Percentiles rank a stretch among this genome's conserved stretches.
phyloP scores from a whole-genome alignment of 2,113 vertebrate species.

The Vidua macroura region DNA sequence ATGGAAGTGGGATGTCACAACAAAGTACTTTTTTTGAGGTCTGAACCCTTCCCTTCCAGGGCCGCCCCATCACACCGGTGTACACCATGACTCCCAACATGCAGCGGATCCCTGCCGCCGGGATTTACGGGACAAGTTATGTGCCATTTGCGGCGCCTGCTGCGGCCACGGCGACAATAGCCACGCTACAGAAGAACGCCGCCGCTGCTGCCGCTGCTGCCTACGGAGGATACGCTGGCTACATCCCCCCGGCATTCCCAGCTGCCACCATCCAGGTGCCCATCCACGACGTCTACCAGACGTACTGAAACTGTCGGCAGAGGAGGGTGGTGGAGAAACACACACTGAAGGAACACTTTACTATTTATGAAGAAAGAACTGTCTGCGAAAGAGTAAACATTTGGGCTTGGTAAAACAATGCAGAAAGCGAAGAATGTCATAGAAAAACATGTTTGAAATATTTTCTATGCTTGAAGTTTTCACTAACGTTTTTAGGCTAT shows the following conservation, averaged over 20 bases:
- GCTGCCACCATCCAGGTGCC: conserved; percentile 88
- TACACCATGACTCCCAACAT: conserved; percentile 92
- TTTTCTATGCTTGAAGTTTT: conserved; percentile 81
- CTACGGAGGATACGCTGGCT: conserved; percentile 86
- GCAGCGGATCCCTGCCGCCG: conserved; percentile 84
- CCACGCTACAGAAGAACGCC: conserved; percentile 93
- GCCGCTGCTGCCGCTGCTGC: conserved; percentile 78
- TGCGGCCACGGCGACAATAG: conserved; percentile 81
- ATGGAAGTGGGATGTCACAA: not conserved
- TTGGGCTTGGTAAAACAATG: conserved; percentile 37
- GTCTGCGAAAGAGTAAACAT: conserved; percentile 56
- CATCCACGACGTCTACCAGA: conserved; percentile 93
- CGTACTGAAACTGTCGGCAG: conserved; percentile 77
- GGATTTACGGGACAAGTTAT: conserved; percentile 90
- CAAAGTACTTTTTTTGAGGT: not conserved
- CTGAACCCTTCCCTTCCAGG: conserved; percentile 67
- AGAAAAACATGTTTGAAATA: conserved; percentile 52
- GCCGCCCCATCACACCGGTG: conserved; percentile 92
- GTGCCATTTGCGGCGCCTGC: conserved; percentile 86
- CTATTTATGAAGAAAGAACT: conserved; percentile 88
- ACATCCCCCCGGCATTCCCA: conserved; percentile 91
- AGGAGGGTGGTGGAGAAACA: not conserved
- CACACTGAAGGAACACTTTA: conserved; percentile 84
- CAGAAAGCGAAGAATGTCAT: conserved; percentile 69
- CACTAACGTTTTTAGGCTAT: conserved; percentile 73